phyloP scores from a whole-genome alignment of 2,113 vertebrate genomes.

The Equus przewalskii region DNA sequence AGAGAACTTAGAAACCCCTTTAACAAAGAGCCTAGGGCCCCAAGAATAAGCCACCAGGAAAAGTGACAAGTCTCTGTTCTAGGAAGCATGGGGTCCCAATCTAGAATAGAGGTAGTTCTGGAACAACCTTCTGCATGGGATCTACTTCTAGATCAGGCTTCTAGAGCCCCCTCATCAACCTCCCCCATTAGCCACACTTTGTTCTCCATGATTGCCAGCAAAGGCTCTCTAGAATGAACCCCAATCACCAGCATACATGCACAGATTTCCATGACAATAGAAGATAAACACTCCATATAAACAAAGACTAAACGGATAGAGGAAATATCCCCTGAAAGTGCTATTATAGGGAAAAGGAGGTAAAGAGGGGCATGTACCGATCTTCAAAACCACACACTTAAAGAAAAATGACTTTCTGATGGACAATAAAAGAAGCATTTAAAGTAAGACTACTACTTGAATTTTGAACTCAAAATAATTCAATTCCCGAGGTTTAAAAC shows the following conservation, averaged over 20 bases:
- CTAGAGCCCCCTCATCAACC: neutral
- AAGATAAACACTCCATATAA: neutral
- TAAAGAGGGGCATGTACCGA: neutral
- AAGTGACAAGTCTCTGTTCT: neutral
- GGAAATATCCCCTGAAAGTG: neutral
- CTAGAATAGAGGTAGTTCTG: neutral
- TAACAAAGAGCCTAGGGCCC: neutral
- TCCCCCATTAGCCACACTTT: neutral
- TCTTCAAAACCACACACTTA: neutral
- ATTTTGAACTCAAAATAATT: slow-evolving; percentile 38
- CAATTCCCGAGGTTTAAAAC: neutral
- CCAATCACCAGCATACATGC: neutral
- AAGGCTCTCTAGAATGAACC: neutral
- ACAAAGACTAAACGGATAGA: neutral
- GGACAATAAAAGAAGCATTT: slow-evolving; percentile 24
- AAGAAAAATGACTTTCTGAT: slow-evolving; percentile 28
- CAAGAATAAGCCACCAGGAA: neutral
- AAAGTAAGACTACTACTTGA: slow-evolving; percentile 6
- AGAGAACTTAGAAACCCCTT: neutral
- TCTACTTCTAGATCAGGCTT: neutral
- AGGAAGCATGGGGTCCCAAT: neutral
- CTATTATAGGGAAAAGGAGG: neutral
- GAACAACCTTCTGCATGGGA: neutral
- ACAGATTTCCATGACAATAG: neutral
- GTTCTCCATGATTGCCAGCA: neutral